Conservation (phyloP, 2,797 vertebrate species). For the Percopsis omiscomaycus region DNA sequence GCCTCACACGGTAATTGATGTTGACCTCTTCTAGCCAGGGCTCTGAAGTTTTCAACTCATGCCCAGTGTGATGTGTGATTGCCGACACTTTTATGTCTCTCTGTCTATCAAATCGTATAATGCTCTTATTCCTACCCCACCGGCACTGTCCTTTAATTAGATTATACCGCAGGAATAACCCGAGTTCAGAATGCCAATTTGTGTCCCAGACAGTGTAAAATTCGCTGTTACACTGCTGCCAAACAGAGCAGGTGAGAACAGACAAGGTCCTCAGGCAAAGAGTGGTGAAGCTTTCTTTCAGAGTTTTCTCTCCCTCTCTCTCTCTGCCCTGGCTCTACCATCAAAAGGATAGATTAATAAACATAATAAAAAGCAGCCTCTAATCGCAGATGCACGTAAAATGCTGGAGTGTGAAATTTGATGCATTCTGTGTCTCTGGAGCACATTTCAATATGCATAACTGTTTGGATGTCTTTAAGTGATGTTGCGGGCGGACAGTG, state of each 20-base stretch:
- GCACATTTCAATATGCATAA: conserved; percentile 28
- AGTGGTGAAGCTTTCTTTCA: conserved; percentile 51
- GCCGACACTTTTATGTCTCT: conserved; percentile 73
- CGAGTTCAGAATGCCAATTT: conserved; percentile 74
- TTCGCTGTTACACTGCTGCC: conserved; percentile 68
- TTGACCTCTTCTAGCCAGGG: conserved; percentile 63
- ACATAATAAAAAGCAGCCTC: conserved; percentile 54
- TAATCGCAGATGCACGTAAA: conserved; percentile 54
- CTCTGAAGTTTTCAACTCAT: conserved; percentile 69
- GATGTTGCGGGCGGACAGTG: conserved; percentile 46
- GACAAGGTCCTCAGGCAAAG: conserved; percentile 70
- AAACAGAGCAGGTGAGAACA: conserved; percentile 74
- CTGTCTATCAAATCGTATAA: conserved; percentile 75
- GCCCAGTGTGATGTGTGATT: conserved; percentile 63
- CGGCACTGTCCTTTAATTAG: conserved; percentile 78
- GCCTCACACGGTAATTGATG: conserved; percentile 58
- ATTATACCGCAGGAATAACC: conserved; percentile 72
- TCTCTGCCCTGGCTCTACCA: conserved; percentile 41
- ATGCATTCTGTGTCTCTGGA: conserved; percentile 40
- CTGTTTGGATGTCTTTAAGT: conserved; percentile 19
- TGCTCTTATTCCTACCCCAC: conserved; percentile 71
- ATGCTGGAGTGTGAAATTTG: conserved; percentile 28
- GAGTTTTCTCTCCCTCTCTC: conserved; percentile 12
- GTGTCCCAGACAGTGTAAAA: conserved; percentile 77
- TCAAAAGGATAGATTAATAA: conserved; percentile 59